Base-by-base conservation (phyloP, 2,888 invertebrate species). In the Sisyra terminalis region DNA sequence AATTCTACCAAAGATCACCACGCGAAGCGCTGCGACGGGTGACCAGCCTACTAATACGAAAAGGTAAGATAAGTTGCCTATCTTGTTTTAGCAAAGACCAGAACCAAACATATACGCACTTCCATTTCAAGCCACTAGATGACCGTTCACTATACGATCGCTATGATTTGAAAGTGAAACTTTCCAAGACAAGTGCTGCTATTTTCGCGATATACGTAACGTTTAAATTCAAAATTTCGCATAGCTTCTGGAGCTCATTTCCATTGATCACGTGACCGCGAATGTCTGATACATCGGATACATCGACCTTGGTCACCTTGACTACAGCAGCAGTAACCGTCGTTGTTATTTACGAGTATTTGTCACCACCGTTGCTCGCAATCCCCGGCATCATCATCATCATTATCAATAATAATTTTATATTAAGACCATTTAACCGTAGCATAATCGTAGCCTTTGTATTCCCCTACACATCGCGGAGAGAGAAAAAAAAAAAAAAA, bases 1-100 rank as follows among this genome's bases (percentile, higher is more conserved):
- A 86, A 65, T 87, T 87, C 71, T 82, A 87, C 70, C 84, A 87
- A 60, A 81, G 84, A 64, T 86, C 86, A 50, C 85, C 86, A 39
- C 72, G 86, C 55, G 87, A 87, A 63, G 87, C 87, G 46, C 70
- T 87, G 51, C 73, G 87, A 57, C 76, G 87, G 62, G 87, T 87
- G 57, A 87, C 87, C 60, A 87, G 87, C 71, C 75, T 87, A 63
- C 75, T 87, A 61, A 87, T 87, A 64, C 71, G 82, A 61, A 82
- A 82, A 71, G 82, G 83, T 82, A 65, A 71, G 72, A 44, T 36
- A n/a, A n/a, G n/a, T n/a, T n/a, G n/a, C n/a, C n/a, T n/a, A n/a
- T n/a, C n/a, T n/a, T n/a, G n/a, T 8, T 29, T 6, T 32, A 13
- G 13, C n/a, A 32, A 32, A 13, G 3, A 32, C 10, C 13, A 32